A percentile compares a stretch with the other conserved stretches of the same genome.
Evolutionary conservation across 2,888 invertebrate genomes (phyloP).

Genomic region (Aspidapion aeneum): DNA sequence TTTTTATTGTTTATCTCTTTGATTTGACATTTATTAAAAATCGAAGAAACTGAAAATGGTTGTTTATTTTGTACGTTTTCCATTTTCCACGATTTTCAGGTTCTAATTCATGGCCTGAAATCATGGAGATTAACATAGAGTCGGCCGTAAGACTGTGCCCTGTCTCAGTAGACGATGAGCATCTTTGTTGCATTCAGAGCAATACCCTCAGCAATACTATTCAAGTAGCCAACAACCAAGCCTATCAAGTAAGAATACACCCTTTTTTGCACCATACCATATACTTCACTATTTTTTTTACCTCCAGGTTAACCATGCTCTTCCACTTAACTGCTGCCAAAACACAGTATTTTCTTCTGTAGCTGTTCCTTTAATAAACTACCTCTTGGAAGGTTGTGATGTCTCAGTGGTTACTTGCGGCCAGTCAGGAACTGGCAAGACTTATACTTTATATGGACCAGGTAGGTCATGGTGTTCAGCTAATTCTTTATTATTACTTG

Average conservation of each 20-base stretch:
- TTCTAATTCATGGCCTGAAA: too few species aligned
- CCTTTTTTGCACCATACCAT: too few species aligned
- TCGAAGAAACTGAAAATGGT: too few species aligned
- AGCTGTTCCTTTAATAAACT: constrained; percentile 62
- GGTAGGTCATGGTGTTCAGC: too few species aligned
- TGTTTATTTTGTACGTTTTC: too few species aligned
- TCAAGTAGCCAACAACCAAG: constrained; percentile 58
- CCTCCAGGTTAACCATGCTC: constrained; percentile 47
- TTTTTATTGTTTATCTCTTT: too few species aligned
- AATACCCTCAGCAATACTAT: constrained; percentile 58
- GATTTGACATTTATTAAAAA: too few species aligned
- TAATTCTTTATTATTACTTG: too few species aligned
- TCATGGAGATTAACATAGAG: constrained; percentile 72
- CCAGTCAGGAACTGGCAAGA: constrained; percentile 63
- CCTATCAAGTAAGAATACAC: constrained; percentile 49
- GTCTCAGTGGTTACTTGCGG: constrained; percentile 71
- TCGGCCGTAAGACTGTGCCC: constrained; percentile 66
- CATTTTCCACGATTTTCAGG: too few species aligned
- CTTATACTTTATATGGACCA: constrained; percentile 69
- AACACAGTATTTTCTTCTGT: constrained; percentile 61
- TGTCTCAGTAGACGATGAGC: constrained; percentile 50
- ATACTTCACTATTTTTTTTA: background rate
- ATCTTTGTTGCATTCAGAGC: constrained; percentile 57
- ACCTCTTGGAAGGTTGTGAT: constrained; percentile 70
- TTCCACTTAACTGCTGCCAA: constrained; percentile 61